Conservation (phyloP, 2,888 invertebrate genomes). For the Stenurella melanura region DNA sequence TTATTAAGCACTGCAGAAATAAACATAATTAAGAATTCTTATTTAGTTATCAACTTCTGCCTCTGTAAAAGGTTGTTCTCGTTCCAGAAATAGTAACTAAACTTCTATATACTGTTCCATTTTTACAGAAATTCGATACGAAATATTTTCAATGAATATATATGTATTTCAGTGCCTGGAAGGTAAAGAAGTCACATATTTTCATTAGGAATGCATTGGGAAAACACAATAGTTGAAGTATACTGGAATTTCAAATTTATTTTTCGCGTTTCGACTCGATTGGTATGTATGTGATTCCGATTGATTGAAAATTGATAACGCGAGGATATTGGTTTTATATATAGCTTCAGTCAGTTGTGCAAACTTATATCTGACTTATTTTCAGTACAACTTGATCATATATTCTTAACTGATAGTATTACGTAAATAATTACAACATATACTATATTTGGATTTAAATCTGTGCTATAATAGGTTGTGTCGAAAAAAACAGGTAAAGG, state of each 20-base stretch:
- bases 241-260: constrained; percentile 55
- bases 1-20: too few relatives aligned
- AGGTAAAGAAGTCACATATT: constrained; percentile 55
- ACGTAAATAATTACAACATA: too few relatives aligned
- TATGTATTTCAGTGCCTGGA: constrained; percentile 58
- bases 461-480: too few relatives aligned
- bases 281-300: constrained; percentile 66
- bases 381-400: constrained; percentile 14
- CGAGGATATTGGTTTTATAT: constrained; percentile 55
- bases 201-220: constrained; percentile 61
- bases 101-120: constrained; percentile 44
- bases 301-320: constrained; percentile 65
- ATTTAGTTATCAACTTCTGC: too few relatives aligned
- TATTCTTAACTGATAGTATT: not conserved
- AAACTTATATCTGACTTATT: constrained; percentile 22
- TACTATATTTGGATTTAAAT: too few relatives aligned
- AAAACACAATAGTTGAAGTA: constrained; percentile 58
- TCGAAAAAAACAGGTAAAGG: too few relatives aligned
- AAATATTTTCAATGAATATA: constrained; percentile 61
- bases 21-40: too few relatives aligned
- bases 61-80: not conserved
- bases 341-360: constrained; percentile 40
- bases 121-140: constrained; percentile 52
- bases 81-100: not conserved
- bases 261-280: constrained; percentile 57